These are phyloP conservation scores for Anguilla pacifica DNA, from an alignment of 2,797 vertebrate species.

Conservation along the genomic window DNA sequence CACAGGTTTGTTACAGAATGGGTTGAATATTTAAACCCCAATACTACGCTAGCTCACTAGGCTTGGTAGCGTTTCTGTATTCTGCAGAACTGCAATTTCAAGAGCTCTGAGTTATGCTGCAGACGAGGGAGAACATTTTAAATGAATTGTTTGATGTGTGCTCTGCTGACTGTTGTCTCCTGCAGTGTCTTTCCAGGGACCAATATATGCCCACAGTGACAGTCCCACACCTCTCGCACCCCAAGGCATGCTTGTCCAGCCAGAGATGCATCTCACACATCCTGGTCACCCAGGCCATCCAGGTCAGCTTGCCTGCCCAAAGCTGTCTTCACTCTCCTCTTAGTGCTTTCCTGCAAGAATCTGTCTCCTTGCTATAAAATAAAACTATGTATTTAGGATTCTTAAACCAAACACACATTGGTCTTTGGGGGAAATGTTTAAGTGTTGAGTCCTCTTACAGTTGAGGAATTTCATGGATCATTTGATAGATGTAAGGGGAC, in stretches of 20 bases:
- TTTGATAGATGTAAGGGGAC: too few relatives aligned
- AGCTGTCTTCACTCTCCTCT: not conserved
- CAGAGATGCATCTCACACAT: slow-evolving; percentile 95
- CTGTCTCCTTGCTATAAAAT: not conserved
- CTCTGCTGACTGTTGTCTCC: slow-evolving; percentile 35
- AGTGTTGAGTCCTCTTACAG: too few relatives aligned
- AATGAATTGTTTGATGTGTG: not conserved
- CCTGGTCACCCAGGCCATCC: slow-evolving; percentile 74
- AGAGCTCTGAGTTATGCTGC: too few relatives aligned
- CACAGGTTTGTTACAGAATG: too few relatives aligned
- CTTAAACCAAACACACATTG: not conserved
- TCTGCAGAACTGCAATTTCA: too few relatives aligned
- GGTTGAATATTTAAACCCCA: too few relatives aligned
- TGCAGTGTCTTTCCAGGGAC: slow-evolving; percentile 94
- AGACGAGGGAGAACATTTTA: not conserved
- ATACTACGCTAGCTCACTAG: too few relatives aligned
- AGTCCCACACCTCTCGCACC: slow-evolving; percentile 87
- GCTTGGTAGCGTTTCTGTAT: too few relatives aligned
- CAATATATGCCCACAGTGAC: slow-evolving; percentile 92
- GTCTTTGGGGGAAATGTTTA: too few relatives aligned
- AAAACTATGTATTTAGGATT: not conserved
- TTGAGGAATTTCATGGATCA: too few relatives aligned
- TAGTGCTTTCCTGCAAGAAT: not conserved
- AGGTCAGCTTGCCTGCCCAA: not conserved
- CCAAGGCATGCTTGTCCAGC: slow-evolving; percentile 95